Evolutionary conservation across 2,113 vertebrate genomes (phyloP).

Genomic region (Corythaixoides concolor): DNA sequence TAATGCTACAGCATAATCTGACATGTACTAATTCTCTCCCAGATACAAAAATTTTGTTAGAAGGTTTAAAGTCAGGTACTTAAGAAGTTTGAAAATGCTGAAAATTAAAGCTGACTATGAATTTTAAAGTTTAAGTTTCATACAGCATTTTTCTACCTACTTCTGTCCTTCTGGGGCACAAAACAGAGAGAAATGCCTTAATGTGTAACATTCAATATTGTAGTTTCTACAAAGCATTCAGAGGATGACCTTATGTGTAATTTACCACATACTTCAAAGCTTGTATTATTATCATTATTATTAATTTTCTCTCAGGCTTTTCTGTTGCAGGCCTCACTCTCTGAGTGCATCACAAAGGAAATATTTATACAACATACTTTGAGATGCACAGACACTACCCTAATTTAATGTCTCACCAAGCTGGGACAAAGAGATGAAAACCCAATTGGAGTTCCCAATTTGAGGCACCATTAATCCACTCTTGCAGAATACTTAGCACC

Average conservation of each 20-base stretch:
- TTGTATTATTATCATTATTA: neutral
- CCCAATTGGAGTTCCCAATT: neutral
- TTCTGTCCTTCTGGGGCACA: neutral
- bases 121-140: neutral
- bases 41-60: neutral
- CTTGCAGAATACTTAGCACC: neutral
- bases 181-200: neutral
- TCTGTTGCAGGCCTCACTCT: neutral
- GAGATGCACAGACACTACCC: neutral
- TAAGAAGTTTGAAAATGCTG: neutral
- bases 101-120: neutral
- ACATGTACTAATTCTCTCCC: neutral
- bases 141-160: neutral
- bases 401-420: neutral
- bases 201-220: neutral
- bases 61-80: neutral
- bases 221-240: neutral
- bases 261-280: neutral
- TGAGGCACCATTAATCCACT: neutral
- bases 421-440: neutral
- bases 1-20: neutral
- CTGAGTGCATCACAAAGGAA: neutral
- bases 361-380: neutral
- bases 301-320: neutral
- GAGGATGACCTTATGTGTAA: neutral